Evolutionary conservation across 1,140 invertebrate genomes (phyloP).

Genomic region (Rhyzopertha dominica): DNA sequence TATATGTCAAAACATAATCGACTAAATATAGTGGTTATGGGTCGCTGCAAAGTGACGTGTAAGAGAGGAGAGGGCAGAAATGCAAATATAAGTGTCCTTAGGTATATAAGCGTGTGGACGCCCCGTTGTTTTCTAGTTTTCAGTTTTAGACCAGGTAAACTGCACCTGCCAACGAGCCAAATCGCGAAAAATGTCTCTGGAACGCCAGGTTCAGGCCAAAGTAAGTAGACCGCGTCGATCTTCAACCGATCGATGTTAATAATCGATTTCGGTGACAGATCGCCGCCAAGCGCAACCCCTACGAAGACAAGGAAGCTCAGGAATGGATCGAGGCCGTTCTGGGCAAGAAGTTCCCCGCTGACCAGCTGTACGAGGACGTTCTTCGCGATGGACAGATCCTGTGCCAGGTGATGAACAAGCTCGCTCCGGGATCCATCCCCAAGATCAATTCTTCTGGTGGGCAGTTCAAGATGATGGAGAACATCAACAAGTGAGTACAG

Average conservation of each 20-base stretch:
- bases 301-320: conserved; percentile 83
- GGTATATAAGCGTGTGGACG: conserved; percentile 36
- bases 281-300: conserved; percentile 81
- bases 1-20: too few species aligned
- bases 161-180: conserved; percentile 12
- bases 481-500: conserved; percentile 73
- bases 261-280: conserved; percentile 54
- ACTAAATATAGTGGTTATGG: conserved; percentile 34
- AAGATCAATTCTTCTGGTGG: conserved; percentile 86
- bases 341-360: conserved; percentile 77
- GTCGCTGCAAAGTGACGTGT: conserved; percentile 5
- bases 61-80: conserved; percentile 10
- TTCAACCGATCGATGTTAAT: not conserved
- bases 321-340: conserved; percentile 87
- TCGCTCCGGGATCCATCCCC: conserved; percentile 71
- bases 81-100: conserved; percentile 21
- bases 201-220: conserved; percentile 75
- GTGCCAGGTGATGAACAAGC: conserved; percentile 87
- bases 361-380: conserved; percentile 71
- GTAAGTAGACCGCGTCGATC: conserved; percentile 52
- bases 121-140: conserved; percentile 23
- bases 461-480: conserved; percentile 95
- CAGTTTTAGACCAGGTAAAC: conserved; percentile 13
- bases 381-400: conserved; percentile 82
- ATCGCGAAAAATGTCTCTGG: conserved; percentile 79